Base-by-base conservation (phyloP, 2,888 invertebrate species). In the Tetranychus truncatus region DNA sequence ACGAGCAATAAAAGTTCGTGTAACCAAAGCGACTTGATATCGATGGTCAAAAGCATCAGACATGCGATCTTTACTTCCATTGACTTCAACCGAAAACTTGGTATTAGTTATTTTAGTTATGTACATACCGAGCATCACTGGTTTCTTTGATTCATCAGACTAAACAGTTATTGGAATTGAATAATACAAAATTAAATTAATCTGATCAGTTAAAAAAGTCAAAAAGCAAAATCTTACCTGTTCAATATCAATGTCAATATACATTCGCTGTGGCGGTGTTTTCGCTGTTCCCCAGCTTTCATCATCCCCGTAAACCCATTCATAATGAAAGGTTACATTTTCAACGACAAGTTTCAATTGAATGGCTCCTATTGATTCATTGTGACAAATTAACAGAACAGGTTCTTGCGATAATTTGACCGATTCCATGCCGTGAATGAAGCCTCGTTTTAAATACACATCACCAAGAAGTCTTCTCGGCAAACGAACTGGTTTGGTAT, bases 231-330 rank as follows among this genome's bases (percentile, higher is more conserved):
- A 11, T 34, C 44, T 44, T 20, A 73, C 73, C 66, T 66, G 73
- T 46, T 73, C 65, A 55, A 73, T 73, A 45, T 73, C 73, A 20
- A 73, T 24, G 34, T 73, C 73, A 73, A 73, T 55, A 8, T 66
- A 73, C 18, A 73, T n/a, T 6, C 34, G 24, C 34, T 73, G 73
- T 6, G 65, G 5, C 9, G 73, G 65, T n/a, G 45, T 55, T 7
- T n/a, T 73, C 6, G 73, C 55, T 15, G 1, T 55, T 24, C 73
- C 73, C 73, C 73, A 73, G 15, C 55, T 66, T 24, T 73, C 73
- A 34, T 73, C 66, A 24, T 73, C 73, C 0, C 73, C 73, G 34
- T 66, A 73, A 24, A 73, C 66, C 73, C 73, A 73, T 3, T 73
- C 73, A 5, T 73, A 73, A 21, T 21, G 5, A 21, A 73, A 55